phyloP scores from a whole-genome alignment of 2,113 vertebrate genomes.

The Charina bottae region DNA sequence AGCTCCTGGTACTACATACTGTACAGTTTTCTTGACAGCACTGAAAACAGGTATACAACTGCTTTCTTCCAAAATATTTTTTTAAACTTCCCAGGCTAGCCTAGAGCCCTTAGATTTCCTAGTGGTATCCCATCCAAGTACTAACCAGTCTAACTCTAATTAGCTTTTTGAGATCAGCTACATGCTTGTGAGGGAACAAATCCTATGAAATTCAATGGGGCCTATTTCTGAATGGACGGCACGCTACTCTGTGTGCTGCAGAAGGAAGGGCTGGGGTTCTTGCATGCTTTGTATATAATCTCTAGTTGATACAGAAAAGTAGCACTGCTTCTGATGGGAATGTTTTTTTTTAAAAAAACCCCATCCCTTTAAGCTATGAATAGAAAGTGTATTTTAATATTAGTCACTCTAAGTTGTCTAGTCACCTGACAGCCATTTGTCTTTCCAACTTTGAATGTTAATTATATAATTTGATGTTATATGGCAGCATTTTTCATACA shows the following conservation, averaged over 20 bases:
- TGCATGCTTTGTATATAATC: background rate
- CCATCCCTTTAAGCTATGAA: background rate
- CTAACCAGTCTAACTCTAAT: background rate
- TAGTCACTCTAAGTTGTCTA: background rate
- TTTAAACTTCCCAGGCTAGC: background rate
- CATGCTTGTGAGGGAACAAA: background rate
- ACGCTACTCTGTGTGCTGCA: background rate
- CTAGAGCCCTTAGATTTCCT: background rate
- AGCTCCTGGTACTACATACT: background rate
- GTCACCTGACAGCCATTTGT: background rate
- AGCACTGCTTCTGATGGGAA: background rate
- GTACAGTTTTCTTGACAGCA: background rate
- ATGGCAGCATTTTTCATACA: background rate
- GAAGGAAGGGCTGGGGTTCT: background rate
- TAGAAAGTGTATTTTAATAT: background rate
- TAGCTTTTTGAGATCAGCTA: background rate
- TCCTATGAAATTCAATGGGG: background rate
- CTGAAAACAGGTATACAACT: background rate
- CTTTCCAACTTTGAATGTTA: conserved; percentile 38
- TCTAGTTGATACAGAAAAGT: background rate
- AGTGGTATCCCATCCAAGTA: background rate
- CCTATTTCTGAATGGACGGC: background rate
- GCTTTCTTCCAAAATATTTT: background rate
- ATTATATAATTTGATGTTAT: conserved; percentile 9
- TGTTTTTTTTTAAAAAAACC: background rate